Evolutionary conservation across 2,888 invertebrate species (phyloP).

Genomic region (Rotaria macrura): DNA sequence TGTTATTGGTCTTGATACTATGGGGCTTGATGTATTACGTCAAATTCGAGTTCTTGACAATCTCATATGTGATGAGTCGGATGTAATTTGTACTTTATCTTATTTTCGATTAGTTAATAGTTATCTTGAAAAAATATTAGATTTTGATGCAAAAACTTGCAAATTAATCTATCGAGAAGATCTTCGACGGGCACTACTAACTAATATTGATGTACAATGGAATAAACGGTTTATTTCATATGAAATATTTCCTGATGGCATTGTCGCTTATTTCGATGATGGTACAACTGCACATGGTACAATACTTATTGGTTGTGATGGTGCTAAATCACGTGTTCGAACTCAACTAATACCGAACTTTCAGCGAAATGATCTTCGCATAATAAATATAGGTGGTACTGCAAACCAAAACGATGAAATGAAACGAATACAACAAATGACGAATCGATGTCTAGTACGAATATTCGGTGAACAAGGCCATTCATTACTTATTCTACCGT

Average conservation of each 20-base stretch:
- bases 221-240: background rate
- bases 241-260: background rate
- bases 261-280: background rate
- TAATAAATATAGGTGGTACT: background rate
- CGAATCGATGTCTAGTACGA: background rate
- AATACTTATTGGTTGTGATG: constrained; percentile 13
- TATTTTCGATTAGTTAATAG: background rate
- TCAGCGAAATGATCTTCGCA: background rate
- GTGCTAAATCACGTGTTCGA: background rate
- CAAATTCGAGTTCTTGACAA: background rate
- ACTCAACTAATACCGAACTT: background rate
- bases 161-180: background rate
- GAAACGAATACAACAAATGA: background rate
- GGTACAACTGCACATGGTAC: background rate
- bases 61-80: background rate
- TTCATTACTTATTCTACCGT: background rate
- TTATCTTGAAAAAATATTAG: background rate
- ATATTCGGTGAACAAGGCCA: background rate
- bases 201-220: constrained; percentile 3
- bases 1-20: background rate
- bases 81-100: background rate
- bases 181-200: background rate
- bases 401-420: background rate
- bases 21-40: background rate
- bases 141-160: background rate